A percentile compares a stretch with the other conserved stretches of the same genome.
phyloP scores from a whole-genome alignment of 2,113 vertebrate genomes.

The Aegypius monachus region DNA sequence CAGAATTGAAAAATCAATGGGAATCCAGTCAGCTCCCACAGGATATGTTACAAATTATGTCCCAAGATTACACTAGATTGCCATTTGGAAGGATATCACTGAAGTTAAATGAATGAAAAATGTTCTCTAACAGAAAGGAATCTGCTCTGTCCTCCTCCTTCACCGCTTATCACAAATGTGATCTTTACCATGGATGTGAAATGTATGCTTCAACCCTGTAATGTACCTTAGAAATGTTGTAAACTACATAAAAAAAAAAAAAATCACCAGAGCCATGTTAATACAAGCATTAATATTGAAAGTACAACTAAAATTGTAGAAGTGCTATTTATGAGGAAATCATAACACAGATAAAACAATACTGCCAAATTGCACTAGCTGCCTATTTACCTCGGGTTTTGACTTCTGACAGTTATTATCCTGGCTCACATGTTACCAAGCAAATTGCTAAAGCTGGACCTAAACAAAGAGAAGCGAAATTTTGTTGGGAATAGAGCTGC shows the following conservation, averaged over 20 bases:
- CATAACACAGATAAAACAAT: neutral
- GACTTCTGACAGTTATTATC: neutral
- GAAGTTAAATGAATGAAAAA: neutral
- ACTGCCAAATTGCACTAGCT: neutral
- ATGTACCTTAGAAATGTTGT: neutral
- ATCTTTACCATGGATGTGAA: neutral
- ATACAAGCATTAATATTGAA: neutral
- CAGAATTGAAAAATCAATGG: neutral
- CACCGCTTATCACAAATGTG: neutral
- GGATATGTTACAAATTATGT: neutral
- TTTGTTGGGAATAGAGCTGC: neutral
- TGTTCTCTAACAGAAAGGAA: neutral
- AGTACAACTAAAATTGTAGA: neutral
- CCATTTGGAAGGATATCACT: neutral
- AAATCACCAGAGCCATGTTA: neutral
- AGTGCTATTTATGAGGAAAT: neutral
- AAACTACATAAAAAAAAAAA: neutral
- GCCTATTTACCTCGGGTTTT: neutral
- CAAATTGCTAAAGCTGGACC: neutral
- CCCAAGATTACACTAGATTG: neutral
- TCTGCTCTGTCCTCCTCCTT: neutral
- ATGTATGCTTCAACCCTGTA: neutral
- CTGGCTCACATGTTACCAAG: neutral
- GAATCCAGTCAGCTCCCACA: neutral
- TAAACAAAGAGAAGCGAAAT: neutral